Percentiles rank a stretch among this genome's conserved stretches.
These are phyloP conservation scores for Nowickia ferox DNA, from an alignment of 2,888 invertebrate genomes.

Conservation along the genomic window DNA sequence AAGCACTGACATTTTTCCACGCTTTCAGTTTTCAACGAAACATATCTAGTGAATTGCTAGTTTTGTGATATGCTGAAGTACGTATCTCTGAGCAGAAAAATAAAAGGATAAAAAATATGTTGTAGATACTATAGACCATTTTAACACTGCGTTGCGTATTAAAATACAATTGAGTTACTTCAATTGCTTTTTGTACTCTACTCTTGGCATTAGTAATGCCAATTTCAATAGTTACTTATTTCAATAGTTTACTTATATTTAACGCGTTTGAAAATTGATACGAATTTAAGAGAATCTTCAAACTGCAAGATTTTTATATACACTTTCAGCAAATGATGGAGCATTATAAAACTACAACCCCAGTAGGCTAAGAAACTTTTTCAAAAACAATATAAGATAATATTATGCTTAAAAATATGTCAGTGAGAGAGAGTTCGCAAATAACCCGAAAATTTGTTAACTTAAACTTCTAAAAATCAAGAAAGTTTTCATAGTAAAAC, in stretches of 20 bases:
- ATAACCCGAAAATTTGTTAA: too few species aligned
- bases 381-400: too few species aligned
- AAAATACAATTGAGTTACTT: slow-evolving; percentile 39
- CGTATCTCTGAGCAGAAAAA: background rate
- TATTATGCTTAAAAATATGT: too few species aligned
- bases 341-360: too few species aligned
- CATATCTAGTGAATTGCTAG: slow-evolving; percentile 8
- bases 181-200: background rate
- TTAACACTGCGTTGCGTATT: slow-evolving; percentile 7
- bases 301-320: too few species aligned
- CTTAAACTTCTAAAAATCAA: too few species aligned
- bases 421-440: too few species aligned
- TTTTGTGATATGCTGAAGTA: slow-evolving; percentile 3
- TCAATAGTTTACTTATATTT: background rate
- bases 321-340: too few species aligned
- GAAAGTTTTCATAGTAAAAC: too few species aligned
- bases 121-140: slow-evolving; percentile 1
- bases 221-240: background rate
- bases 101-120: background rate
- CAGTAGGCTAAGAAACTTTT: too few species aligned
- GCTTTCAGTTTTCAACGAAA: slow-evolving; percentile 49
- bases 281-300: too few species aligned
- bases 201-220: background rate
- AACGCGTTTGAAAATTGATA: too few species aligned
- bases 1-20: slow-evolving; percentile 41